Evolutionary conservation across 2,888 invertebrate genomes (phyloP).

Genomic region (Drosophila vallismaia): DNA sequence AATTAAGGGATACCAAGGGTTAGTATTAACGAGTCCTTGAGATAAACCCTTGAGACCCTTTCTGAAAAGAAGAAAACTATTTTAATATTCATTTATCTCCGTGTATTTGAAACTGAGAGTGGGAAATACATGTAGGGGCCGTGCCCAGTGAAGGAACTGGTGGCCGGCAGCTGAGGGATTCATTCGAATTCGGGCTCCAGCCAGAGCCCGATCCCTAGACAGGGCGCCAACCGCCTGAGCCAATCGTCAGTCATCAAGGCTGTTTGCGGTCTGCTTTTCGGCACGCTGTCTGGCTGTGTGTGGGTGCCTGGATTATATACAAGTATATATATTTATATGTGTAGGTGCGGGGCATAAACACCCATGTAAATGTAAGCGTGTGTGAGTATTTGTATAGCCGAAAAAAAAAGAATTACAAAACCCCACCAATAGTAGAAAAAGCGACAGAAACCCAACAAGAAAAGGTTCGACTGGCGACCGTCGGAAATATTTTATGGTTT

Average conservation of each 20-base stretch:
- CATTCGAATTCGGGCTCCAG: constrained; percentile 27
- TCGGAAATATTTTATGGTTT: constrained; percentile 73
- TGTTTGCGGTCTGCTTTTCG: constrained; percentile 50
- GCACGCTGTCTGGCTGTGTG: constrained; percentile 39
- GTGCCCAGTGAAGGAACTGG: constrained; percentile 19
- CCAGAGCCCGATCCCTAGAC: constrained; percentile 3
- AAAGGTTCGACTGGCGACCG: constrained; percentile 56
- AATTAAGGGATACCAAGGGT: too few species aligned
- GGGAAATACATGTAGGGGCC: not conserved
- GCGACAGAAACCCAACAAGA: constrained; percentile 22
- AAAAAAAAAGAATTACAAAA: constrained; percentile 1
- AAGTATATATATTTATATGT: constrained; percentile 7
- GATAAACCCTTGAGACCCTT: too few species aligned
- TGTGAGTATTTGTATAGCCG: constrained; percentile 31
- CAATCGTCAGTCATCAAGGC: constrained; percentile 51
- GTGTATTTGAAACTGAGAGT: constrained; percentile 6
- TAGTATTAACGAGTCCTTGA: too few species aligned
- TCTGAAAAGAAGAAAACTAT: too few species aligned
- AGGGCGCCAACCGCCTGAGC: constrained; percentile 41
- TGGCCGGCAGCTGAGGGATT: constrained; percentile 31
- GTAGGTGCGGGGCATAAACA: constrained; percentile 24
- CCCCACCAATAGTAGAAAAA: constrained; percentile 5
- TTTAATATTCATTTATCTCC: not conserved
- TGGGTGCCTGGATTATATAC: constrained; percentile 27
- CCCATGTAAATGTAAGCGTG: constrained; percentile 28